Conservation (phyloP, 2,888 invertebrate genomes). For the Eudasyphora cyanicolor region DNA sequence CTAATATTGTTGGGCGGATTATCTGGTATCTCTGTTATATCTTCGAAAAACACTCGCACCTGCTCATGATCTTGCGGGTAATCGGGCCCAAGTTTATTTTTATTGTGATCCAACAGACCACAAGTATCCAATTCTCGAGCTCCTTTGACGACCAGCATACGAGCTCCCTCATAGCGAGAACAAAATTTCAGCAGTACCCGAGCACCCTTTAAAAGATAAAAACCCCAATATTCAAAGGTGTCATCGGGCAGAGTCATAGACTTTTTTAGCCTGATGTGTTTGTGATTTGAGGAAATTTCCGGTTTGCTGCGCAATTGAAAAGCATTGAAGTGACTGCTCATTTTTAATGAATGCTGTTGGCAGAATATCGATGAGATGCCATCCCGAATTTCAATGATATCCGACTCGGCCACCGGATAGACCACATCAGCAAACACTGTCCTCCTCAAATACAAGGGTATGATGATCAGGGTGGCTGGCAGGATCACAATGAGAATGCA, state of each 20-base stretch:
- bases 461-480: constrained; percentile 87
- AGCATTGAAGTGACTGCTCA: constrained; percentile 87
- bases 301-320: constrained; percentile 88
- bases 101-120: constrained; percentile 86
- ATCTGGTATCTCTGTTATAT: constrained; percentile 80
- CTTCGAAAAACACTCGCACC: constrained; percentile 83
- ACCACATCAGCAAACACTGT: constrained; percentile 88
- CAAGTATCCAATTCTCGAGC: constrained; percentile 89
- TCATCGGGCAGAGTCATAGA: constrained; percentile 92
- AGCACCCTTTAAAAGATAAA: constrained; percentile 90
- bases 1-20: constrained; percentile 49
- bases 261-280: constrained; percentile 89
- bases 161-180: constrained; percentile 89
- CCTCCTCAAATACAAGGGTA: constrained; percentile 89
- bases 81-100: constrained; percentile 83
- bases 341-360: constrained; percentile 87
- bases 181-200: constrained; percentile 89
- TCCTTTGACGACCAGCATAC: constrained; percentile 90
- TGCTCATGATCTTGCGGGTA: constrained; percentile 79
- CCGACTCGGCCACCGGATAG: constrained; percentile 90
- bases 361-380: constrained; percentile 92
- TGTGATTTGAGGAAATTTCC: constrained; percentile 85
- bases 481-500: constrained; percentile 88
- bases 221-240: constrained; percentile 93
- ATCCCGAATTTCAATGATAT: constrained; percentile 90